A percentile compares a stretch with the other conserved stretches of the same genome.
These are phyloP conservation scores for Tipula helvola DNA, from an alignment of 2,888 invertebrate species.

Conservation along the genomic window DNA sequence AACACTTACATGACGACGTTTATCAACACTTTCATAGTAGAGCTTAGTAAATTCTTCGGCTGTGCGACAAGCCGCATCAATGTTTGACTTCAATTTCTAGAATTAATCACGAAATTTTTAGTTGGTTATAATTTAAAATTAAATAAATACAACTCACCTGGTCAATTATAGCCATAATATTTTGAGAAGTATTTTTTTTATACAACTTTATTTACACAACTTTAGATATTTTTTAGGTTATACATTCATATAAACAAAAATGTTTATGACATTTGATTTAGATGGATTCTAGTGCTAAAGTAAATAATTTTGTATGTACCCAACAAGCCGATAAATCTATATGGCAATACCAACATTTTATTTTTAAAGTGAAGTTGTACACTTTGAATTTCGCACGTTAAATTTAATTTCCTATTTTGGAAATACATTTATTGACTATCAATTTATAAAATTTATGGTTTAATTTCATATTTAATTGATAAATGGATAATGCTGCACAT, in stretches of 20 bases:
- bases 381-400: neutral
- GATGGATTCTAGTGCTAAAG: neutral
- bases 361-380: neutral
- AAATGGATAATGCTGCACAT: neutral
- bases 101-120: neutral
- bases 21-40: conserved; percentile 82
- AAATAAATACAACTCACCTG: neutral
- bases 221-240: neutral
- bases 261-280: neutral
- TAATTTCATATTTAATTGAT: neutral
- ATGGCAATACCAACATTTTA: neutral
- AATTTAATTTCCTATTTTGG: neutral
- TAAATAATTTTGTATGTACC: neutral
- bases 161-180: neutral
- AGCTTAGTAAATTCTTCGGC: conserved; percentile 82
- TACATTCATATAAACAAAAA: neutral
- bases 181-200: neutral
- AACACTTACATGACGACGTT: conserved; percentile 67
- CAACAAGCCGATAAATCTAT: neutral
- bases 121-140: neutral
- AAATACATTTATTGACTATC: neutral
- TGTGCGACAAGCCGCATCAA: conserved; percentile 70
- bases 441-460: neutral
- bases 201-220: neutral
- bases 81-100: conserved; percentile 40